Conservation (phyloP, 2,888 invertebrate species). For the Acronicta aceris region DNA sequence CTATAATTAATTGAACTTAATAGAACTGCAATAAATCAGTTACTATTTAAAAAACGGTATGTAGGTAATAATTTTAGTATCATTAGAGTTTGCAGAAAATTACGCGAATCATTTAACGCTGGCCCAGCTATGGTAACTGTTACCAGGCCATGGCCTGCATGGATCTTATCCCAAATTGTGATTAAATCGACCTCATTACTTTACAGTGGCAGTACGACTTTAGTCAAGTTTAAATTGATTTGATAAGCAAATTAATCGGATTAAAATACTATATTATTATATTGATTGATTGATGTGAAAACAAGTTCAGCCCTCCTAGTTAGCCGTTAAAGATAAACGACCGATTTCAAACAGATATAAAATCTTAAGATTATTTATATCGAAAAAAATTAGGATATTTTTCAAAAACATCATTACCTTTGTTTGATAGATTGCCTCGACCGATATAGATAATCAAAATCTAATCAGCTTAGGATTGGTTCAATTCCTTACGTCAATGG, state of each 20-base stretch:
- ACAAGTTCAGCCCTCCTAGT: background rate
- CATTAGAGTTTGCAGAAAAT: slow-evolving; percentile 3
- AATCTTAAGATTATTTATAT: slow-evolving; percentile 24
- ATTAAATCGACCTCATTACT: no score
- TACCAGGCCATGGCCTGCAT: no score
- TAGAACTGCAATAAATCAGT: background rate
- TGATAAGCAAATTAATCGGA: no score
- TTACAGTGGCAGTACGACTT: no score
- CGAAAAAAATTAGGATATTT: slow-evolving; percentile 4
- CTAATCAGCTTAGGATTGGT: slow-evolving; percentile 1
- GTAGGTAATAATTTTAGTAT: background rate
- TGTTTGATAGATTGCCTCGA: background rate
- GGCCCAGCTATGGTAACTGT: no score
- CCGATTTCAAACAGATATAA: background rate
- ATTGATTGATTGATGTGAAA: background rate
- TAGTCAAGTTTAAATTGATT: no score
- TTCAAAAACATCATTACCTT: slow-evolving; percentile 9
- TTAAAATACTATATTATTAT: no score
- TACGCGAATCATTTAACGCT: background rate
- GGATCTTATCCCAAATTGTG: no score
- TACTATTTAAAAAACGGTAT: background rate
- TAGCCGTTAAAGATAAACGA: slow-evolving; percentile 3
- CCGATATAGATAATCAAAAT: slow-evolving; percentile 7
- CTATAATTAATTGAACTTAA: background rate
- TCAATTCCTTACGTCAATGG: slow-evolving; percentile 8